phyloP scores from a whole-genome alignment of 1,140 invertebrate genomes.

The Drosophila persimilis region DNA sequence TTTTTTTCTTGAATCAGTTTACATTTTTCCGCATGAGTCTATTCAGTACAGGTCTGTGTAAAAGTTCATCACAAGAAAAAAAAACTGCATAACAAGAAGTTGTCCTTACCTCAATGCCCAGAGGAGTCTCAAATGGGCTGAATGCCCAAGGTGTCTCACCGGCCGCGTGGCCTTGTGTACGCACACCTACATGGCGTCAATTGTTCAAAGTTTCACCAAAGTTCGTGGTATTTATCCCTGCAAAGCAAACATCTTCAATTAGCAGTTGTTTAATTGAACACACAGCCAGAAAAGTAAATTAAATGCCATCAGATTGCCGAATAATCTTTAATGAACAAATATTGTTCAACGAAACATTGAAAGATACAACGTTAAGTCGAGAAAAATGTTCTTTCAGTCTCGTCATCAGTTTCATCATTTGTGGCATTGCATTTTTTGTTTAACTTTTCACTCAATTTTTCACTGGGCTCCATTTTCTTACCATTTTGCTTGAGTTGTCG shows the following conservation, averaged over 20 bases:
- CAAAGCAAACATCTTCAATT: constrained; percentile 1
- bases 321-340: constrained; percentile 75
- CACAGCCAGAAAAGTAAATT: background rate
- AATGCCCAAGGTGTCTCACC: constrained; percentile 2
- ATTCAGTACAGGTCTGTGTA: constrained; percentile 73
- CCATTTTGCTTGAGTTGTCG: constrained; percentile 38
- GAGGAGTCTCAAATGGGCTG: background rate
- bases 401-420: constrained; percentile 76
- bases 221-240: constrained; percentile 22
- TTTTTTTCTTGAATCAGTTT: constrained; percentile 44
- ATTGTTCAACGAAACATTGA: constrained; percentile 56
- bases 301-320: constrained; percentile 68
- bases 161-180: background rate
- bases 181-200: background rate
- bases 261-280: background rate
- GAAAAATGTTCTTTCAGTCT: constrained; percentile 67
- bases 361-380: constrained; percentile 58
- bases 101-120: background rate
- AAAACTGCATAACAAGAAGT: too few species aligned
- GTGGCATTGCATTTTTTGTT: constrained; percentile 22
- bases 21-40: constrained; percentile 53
- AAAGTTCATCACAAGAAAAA: constrained; percentile 52
- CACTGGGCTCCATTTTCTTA: constrained; percentile 11
- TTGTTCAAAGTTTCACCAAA: too few species aligned
- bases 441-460: background rate